Percentiles rank a stretch among this genome's conserved stretches.
phyloP scores from a whole-genome alignment of 2,797 vertebrate species.

The Sebastes minor region DNA sequence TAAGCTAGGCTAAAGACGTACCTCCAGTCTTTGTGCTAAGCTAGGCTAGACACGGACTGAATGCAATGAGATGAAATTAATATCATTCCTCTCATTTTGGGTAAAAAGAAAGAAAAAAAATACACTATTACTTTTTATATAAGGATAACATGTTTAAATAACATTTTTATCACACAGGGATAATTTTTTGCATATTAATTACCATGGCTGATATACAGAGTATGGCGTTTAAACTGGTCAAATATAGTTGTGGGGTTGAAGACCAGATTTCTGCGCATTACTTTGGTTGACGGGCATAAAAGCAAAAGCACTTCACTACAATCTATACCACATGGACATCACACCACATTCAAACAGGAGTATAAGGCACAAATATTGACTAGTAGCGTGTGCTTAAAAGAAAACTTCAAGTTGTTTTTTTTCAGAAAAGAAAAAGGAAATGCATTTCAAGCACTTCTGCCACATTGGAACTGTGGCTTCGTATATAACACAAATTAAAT shows the following conservation, averaged over 20 bases:
- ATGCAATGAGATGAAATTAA: neutral
- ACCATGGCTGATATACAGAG: slow-evolving; percentile 55
- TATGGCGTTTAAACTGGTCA: slow-evolving; percentile 53
- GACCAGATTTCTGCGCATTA: slow-evolving; percentile 45
- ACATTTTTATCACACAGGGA: slow-evolving; percentile 26
- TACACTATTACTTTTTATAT: neutral
- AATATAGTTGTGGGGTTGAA: slow-evolving; percentile 18
- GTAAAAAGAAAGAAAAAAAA: neutral
- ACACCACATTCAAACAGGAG: slow-evolving; percentile 69
- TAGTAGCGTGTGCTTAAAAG: slow-evolving; percentile 61
- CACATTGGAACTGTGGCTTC: slow-evolving; percentile 47
- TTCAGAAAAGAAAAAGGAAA: slow-evolving; percentile 12
- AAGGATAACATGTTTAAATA: slow-evolving; percentile 32
- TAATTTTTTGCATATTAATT: slow-evolving; percentile 70
- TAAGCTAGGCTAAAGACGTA: neutral
- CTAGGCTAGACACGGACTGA: neutral
- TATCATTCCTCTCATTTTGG: neutral
- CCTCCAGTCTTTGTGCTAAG: neutral
- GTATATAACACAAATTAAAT: slow-evolving; percentile 66
- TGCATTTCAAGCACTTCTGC: slow-evolving; percentile 47
- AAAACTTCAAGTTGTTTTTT: slow-evolving; percentile 58
- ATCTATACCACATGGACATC: slow-evolving; percentile 45
- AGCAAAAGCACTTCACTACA: slow-evolving; percentile 64
- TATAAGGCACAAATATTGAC: slow-evolving; percentile 82
- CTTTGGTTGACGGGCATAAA: slow-evolving; percentile 69